Percentiles rank a stretch among this genome's conserved stretches.
Conservation (phyloP, 2,888 invertebrate species). For the Alsophila aescularia region DNA sequence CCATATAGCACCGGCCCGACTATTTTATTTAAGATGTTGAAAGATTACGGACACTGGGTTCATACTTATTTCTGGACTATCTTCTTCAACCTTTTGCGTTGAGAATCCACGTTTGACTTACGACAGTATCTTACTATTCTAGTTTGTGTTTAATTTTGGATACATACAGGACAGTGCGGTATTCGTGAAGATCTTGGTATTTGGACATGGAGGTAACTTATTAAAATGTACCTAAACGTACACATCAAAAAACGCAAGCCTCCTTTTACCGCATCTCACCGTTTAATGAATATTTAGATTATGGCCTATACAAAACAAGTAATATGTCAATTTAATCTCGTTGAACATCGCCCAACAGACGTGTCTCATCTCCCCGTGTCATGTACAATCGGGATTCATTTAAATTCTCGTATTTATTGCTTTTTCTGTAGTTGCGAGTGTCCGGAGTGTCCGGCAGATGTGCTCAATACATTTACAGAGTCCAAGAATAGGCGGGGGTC, state of each 20-base stretch:
- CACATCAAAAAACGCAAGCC: too few relatives aligned
- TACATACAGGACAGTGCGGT: too few relatives aligned
- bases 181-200: neutral
- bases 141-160: neutral
- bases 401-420: constrained; percentile 70
- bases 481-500: constrained; percentile 70
- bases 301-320: neutral
- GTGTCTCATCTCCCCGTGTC: constrained; percentile 30
- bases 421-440: constrained; percentile 44
- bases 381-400: constrained; percentile 46
- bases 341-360: constrained; percentile 8
- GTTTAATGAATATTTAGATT: too few relatives aligned
- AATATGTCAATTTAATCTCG: constrained; percentile 2
- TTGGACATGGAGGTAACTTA: too few relatives aligned
- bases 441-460: constrained; percentile 76
- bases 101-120: constrained; percentile 27
- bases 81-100: constrained; percentile 44
- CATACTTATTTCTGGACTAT: constrained; percentile 59
- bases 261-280: too few relatives aligned
- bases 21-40: constrained; percentile 82
- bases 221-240: too few relatives aligned
- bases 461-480: constrained; percentile 74
- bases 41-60: constrained; percentile 72
- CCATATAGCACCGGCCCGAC: constrained; percentile 79
- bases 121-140: constrained; percentile 4